phyloP scores from a whole-genome alignment of 1,140 invertebrate genomes.

The Bombus sibiricus region DNA sequence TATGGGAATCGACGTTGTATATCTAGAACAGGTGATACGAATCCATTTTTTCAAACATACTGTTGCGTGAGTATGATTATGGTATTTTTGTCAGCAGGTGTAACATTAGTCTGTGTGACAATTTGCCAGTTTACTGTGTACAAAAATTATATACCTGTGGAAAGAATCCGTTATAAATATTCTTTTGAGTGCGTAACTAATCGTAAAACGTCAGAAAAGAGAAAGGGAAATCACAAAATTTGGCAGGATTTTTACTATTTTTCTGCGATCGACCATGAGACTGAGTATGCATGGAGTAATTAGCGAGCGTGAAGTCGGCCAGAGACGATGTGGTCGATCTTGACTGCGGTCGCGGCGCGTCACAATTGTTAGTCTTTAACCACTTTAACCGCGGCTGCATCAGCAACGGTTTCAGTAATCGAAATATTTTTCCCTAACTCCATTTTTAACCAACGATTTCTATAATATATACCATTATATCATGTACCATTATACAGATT shows the following conservation, averaged over 20 bases:
- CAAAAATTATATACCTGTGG: not conserved
- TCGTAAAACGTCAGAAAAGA: not conserved
- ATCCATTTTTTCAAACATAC: constrained; percentile 65
- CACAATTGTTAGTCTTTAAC: constrained; percentile 70
- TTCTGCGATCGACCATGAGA: constrained; percentile 56
- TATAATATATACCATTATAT: no score
- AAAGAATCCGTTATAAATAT: not conserved
- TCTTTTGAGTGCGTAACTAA: not conserved
- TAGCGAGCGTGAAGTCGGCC: constrained; percentile 69
- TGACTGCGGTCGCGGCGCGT: constrained; percentile 60
- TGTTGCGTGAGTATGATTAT: constrained; percentile 56
- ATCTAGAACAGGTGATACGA: constrained; percentile 69
- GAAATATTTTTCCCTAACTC: not conserved
- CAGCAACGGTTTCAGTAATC: constrained; percentile 28
- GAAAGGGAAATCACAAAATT: not conserved
- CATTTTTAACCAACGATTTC: not conserved
- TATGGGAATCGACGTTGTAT: constrained; percentile 65
- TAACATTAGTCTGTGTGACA: constrained; percentile 54
- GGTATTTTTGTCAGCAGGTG: constrained; percentile 70
- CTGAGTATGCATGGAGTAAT: constrained; percentile 61
- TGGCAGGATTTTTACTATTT: not conserved
- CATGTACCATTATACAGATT: not conserved
- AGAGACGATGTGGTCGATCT: constrained; percentile 62
- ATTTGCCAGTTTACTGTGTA: constrained; percentile 9
- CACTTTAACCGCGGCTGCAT: constrained; percentile 59